Evolutionary conservation across 2,888 invertebrate species (phyloP), one percentile per base, ranked within the genome.

Genomic region (Spilarctia lutea): DNA sequence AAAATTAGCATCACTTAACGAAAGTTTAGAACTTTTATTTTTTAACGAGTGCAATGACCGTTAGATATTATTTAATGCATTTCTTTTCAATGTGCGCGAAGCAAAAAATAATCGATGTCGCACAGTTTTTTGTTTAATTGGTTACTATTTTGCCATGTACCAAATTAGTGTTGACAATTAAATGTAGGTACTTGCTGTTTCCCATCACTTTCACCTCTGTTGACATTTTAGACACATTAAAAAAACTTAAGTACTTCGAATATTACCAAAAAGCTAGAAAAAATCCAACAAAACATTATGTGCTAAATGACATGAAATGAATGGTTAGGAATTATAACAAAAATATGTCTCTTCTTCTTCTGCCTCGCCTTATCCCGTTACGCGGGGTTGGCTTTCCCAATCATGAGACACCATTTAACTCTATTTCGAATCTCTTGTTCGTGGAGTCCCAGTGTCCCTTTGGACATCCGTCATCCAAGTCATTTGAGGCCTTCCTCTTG

Each of bases 1-100:
- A 65, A 67, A 71, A 65, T 70, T 70, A 48, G 60, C 56, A 48
- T 68, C 68, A 30, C 52, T 27, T 68, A 65, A 60, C 24, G 75
- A 68, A 71, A 68, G 74, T 67, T 67, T 35, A 24, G 48, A 65
- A 74, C 65, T 70, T 74, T 71, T 71, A 33, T 71, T 71, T 71
- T 71, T 71, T 63, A 71, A 71, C 65, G 65, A 65, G 71, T 65
- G 48, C 72, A 66, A 66, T 66, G 72, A 72, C 72, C 65, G 45
- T 33, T 30, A 24, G 1, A 48, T 45, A 65, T 45, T 71, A 65
- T 73, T 73, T 69, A 69, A 73, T 69, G 69, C 35, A 60, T 20
- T 39, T n/a, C 30, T 60, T 52, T 56, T 30, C 20, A 56, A 60
- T 45, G 63, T 71, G 65, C 45, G 33, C 65, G 65, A 71, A 45